phyloP scores from a whole-genome alignment of 2,888 invertebrate genomes.

The Rotaria macrura region DNA sequence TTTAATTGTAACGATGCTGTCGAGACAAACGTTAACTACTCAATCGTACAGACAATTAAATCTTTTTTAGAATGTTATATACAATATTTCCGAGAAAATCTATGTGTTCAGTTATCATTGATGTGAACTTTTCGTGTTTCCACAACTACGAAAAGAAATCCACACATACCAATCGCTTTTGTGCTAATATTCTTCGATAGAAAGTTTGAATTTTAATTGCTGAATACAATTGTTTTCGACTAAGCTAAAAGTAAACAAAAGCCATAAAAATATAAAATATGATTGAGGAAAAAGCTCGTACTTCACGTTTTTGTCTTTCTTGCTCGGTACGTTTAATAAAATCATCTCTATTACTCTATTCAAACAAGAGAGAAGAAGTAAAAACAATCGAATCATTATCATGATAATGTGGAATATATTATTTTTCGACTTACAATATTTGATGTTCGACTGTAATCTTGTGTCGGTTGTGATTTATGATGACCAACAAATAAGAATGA shows the following conservation, averaged over 20 bases:
- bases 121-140: no score
- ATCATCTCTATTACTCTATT: conserved; percentile 30
- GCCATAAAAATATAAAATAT: neutral
- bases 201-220: conserved; percentile 63
- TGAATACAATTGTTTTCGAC: conserved; percentile 9
- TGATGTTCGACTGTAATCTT: conserved; percentile 12
- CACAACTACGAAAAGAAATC: no score
- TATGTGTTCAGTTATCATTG: no score
- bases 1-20: no score
- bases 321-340: conserved; percentile 19
- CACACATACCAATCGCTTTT: conserved; percentile 40
- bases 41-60: no score
- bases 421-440: neutral
- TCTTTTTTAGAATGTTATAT: no score
- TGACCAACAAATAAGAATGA: neutral
- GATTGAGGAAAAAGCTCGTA: neutral
- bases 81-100: no score
- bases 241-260: neutral
- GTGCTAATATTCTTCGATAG: conserved; percentile 40
- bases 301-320: conserved; percentile 31
- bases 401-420: no score
- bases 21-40: no score
- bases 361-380: no score
- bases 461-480: neutral
- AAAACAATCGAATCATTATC: no score